Conservation (phyloP, 2,113 vertebrate genomes). For the Chitala chitala region DNA sequence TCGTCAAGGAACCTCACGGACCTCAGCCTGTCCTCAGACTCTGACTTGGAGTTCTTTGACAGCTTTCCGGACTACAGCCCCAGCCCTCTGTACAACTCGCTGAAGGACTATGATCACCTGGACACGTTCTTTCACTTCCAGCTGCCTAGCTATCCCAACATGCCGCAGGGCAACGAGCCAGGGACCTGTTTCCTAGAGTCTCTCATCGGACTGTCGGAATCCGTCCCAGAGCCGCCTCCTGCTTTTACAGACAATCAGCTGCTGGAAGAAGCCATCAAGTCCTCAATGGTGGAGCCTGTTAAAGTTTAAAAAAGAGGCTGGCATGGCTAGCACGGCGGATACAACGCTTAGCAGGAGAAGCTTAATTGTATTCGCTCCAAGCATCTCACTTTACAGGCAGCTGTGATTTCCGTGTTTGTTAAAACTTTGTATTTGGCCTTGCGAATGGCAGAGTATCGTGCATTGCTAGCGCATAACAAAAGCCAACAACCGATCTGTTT, state of each 20-base stretch:
- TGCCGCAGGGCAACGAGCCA: conserved; percentile 61
- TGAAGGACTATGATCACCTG: conserved; percentile 67
- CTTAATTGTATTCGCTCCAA: too few relatives aligned
- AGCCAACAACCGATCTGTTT: too few relatives aligned
- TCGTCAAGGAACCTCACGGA: conserved; percentile 70
- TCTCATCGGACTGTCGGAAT: conserved; percentile 74
- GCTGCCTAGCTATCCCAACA: conserved; percentile 61
- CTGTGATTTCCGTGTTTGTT: conserved; percentile 55
- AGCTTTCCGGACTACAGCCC: conserved; percentile 77
- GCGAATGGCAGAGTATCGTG: conserved; percentile 56
- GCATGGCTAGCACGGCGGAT: too few relatives aligned
- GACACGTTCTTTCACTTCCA: conserved; percentile 66
- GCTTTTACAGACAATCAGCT: conserved; percentile 64
- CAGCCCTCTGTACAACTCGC: conserved; percentile 74
- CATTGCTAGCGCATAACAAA: conserved; percentile 51
- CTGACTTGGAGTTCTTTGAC: conserved; percentile 83
- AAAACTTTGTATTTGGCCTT: conserved; percentile 59
- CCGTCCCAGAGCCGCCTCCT: conserved; percentile 53
- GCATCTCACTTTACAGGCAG: conserved; percentile 48
- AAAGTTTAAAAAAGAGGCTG: too few relatives aligned
- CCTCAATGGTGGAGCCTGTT: conserved; percentile 58
- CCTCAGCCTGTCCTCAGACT: conserved; percentile 80
- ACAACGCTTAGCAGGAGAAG: too few relatives aligned
- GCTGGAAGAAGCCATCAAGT: conserved; percentile 63
- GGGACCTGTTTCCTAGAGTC: conserved; percentile 80